Base-by-base conservation (phyloP, 2,113 vertebrate genomes). In the Naja naja region DNA sequence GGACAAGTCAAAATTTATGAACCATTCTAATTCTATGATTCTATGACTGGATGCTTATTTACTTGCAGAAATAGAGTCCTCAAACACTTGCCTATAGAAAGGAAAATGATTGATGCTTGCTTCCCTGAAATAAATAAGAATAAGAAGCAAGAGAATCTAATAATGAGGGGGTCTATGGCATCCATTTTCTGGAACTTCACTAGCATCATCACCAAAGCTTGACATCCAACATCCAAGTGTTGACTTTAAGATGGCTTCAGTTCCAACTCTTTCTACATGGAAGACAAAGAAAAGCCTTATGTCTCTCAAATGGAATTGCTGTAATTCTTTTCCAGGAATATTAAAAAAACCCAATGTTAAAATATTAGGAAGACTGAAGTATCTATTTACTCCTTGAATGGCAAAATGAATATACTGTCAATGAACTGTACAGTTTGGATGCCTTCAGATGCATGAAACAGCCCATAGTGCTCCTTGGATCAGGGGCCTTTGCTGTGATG, bases 401-500 rank as follows among this genome's bases (percentile, higher is more conserved):
- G 18, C 9, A 18, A 93, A 88, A 54, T 12, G 18, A 47, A 88
- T 54, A 47, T 27, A 18, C 25, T 74, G 7, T 74, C 49, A 74
- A 49, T 60, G 93, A 56, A 14, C 55, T 93, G 49, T 58, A 86
- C 54, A 12, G 22, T 39, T 60, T 91, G 12, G 85, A 47, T 87
- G 56, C 45, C 87, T 89, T 53, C 23, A 39, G 58, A 20, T 56
- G 30, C 18, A 54, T 45, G 39, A 85, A 87, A 81, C 85, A 64
- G 86, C 56, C 30, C 20, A 49, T 11, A 34, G 43, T 85, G 22
- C 14, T 56, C 14, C 3, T 22, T 88, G 55, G 14, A 52, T 58
- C 58, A 88, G 30, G 43, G 23, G 64, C 86, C 58, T 90, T 89
- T 11, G 20, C 22, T 39, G 23, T 91, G 93, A 93, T 93, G 93